Evolutionary conservation across 1,140 invertebrate species (phyloP).

Genomic region (Orius insidiosus): DNA sequence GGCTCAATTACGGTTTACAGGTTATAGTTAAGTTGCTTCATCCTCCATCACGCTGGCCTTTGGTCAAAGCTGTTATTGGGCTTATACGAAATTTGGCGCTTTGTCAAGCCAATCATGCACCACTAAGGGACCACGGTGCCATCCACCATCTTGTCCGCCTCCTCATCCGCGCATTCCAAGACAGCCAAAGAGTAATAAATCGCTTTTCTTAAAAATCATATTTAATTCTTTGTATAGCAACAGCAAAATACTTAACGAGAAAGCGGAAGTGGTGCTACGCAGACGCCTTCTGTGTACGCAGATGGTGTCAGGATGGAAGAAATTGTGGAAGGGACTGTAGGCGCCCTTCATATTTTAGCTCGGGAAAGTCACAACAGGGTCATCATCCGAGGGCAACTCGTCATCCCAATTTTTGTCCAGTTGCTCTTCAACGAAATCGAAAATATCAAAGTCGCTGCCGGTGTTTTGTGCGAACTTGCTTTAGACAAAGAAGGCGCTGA

Average conservation of each 20-base stretch:
- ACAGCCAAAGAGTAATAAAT: slow-evolving; percentile 39
- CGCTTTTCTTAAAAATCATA: too few relatives aligned
- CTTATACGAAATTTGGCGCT: slow-evolving; percentile 91
- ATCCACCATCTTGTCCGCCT: slow-evolving; percentile 86
- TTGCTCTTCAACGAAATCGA: slow-evolving; percentile 91
- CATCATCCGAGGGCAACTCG: slow-evolving; percentile 78
- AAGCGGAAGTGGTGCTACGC: slow-evolving; percentile 41
- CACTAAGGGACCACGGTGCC: slow-evolving; percentile 82
- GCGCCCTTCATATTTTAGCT: slow-evolving; percentile 90
- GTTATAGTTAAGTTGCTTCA: slow-evolving; percentile 91
- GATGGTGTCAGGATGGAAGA: slow-evolving; percentile 97
- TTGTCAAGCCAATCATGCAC: slow-evolving; percentile 87
- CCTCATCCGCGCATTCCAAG: slow-evolving; percentile 80
- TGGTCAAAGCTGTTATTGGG: slow-evolving; percentile 92
- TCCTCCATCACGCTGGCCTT: slow-evolving; percentile 81
- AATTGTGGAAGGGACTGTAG: slow-evolving; percentile 93
- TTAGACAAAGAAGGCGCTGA: slow-evolving; percentile 93
- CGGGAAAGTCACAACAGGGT: slow-evolving; percentile 82
- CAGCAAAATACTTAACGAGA: slow-evolving; percentile 45
- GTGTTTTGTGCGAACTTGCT: slow-evolving; percentile 88
- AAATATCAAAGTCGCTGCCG: slow-evolving; percentile 92
- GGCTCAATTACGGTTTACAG: slow-evolving; percentile 79
- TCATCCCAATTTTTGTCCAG: slow-evolving; percentile 78
- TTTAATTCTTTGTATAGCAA: slow-evolving; percentile 19
- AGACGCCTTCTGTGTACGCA: slow-evolving; percentile 52